Conservation (phyloP, 2,888 invertebrate species). For the Sisyra nigra region DNA sequence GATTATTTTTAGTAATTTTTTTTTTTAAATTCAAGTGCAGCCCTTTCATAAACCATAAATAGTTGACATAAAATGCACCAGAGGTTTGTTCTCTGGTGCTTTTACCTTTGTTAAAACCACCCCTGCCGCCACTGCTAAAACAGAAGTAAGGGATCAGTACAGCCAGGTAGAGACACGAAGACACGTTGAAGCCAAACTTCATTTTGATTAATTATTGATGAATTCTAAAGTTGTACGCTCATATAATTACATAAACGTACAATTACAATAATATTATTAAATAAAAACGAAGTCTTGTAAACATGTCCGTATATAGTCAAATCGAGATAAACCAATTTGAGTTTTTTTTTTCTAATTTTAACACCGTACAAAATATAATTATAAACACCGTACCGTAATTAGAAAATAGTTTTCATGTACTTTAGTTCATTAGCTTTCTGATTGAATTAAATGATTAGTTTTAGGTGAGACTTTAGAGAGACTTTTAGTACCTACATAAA, state of each 20-base stretch:
- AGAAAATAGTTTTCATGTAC: no score
- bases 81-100: constrained; percentile 58
- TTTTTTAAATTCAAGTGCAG: constrained; percentile 5
- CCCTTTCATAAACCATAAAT: constrained; percentile 10
- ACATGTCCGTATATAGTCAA: not conserved
- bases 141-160: constrained; percentile 69
- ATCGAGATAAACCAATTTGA: not conserved
- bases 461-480: no score
- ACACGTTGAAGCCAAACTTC: constrained; percentile 11
- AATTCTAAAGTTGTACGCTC: no score
- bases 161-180: constrained; percentile 12
- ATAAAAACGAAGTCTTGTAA: not conserved
- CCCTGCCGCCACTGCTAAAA: constrained; percentile 89
- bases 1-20: no score
- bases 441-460: no score
- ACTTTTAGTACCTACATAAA: no score
- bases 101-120: constrained; percentile 96
- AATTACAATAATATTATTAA: no score
- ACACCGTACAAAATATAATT: not conserved
- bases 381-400: not conserved
- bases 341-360: not conserved
- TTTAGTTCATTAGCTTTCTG: no score
- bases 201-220: constrained; percentile 8
- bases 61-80: constrained; percentile 48
- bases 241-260: no score